phyloP scores from a whole-genome alignment of 2,113 vertebrate species.

The Loxodonta africana region DNA sequence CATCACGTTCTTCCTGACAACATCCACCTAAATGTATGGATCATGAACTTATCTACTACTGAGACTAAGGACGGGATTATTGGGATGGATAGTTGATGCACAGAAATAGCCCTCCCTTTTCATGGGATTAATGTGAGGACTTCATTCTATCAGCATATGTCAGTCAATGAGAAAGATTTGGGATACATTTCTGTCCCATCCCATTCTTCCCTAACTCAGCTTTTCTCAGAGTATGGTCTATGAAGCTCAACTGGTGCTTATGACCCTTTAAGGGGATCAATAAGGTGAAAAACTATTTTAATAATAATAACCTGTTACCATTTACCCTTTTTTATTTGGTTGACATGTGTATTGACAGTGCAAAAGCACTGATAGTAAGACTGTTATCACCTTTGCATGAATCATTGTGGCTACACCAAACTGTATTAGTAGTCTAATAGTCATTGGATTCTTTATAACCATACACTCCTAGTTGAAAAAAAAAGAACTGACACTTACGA shows the following conservation, averaged over 20 bases:
- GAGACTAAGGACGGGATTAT: not conserved
- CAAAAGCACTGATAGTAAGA: not conserved
- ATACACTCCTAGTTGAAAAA: not conserved
- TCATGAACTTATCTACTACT: not conserved
- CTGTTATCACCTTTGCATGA: not conserved
- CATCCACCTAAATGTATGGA: not conserved
- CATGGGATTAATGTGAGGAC: not conserved
- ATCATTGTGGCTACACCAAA: not conserved
- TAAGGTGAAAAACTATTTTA: not conserved
- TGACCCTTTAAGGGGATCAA: not conserved
- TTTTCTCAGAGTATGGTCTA: not conserved
- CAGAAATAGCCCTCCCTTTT: not conserved
- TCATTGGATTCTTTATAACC: not conserved
- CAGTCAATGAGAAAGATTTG: not conserved
- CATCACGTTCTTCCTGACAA: not conserved
- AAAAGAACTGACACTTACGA: not conserved
- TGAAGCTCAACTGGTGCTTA: not conserved
- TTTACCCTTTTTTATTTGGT: not conserved
- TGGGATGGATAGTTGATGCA: not conserved
- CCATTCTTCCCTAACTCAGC: not conserved
- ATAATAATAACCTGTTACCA: not conserved
- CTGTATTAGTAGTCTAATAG: not conserved
- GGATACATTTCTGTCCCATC: not conserved
- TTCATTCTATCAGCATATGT: not conserved
- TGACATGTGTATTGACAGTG: not conserved